Evolutionary conservation across 2,113 vertebrate species (phyloP), one percentile per base, ranked within the genome.

Genomic region (Macquaria ambigua): DNA sequence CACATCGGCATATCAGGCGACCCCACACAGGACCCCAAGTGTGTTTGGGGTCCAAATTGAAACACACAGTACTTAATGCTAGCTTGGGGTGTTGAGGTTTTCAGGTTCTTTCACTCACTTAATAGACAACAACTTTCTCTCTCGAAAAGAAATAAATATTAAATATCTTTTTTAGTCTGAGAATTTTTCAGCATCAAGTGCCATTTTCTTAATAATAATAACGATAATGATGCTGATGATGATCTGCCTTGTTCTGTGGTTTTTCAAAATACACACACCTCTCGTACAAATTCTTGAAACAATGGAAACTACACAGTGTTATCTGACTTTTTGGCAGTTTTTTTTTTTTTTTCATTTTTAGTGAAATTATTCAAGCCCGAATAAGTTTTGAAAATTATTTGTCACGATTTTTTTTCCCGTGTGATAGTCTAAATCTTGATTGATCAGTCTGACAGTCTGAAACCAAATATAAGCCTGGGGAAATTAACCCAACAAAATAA

Each of bases 121-220:
- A 31, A 28, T 21, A 25, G 21, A 39, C 16, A 68, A 34, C 5
- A 59, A 4, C 5, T 48, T 18, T 16, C 23, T 4, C 34, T 34
- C 3, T 34, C 3, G 8, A 34, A 1, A 39, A 11, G 3, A 34
- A 0, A 50, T 0, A 20, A 10, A 6, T 2, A 18, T 5, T 25
- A 8, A 46, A 16, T 46, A 1, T 61, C 3, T 28, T 6, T 39
- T 46, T 25, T 0, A 18, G 8, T 25, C 14, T 25, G 43, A 31
- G n/a, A 43, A 15, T 67, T 43, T 25, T 8, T 2, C 3, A n/a
- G 6, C 7, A 14, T 53, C 8, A 28, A 7, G 3, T 34, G 5
- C 3, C 25, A 15, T 75, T 41, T 34, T 37, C 20, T 48, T 28
- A 31, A 50, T 31, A 46, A 7, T 5, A 14, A 21, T 14, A 20